Evolutionary conservation across 23 tunicate genomes (phyloP), one percentile per base, ranked within the genome.

Genomic region (Oikopleura vanhoeffeni): DNA sequence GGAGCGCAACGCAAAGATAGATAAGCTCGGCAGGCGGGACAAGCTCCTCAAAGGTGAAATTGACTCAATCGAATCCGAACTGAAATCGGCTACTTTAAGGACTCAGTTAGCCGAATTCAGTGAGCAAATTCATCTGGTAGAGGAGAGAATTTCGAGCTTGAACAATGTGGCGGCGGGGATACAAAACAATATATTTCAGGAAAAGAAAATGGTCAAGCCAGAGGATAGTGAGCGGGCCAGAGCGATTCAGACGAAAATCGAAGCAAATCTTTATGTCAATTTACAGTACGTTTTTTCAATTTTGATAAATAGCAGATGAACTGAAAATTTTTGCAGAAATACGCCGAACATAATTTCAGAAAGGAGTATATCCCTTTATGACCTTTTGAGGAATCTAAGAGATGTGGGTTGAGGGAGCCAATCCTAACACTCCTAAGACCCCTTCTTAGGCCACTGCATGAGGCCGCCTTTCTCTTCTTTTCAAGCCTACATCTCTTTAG

Each of bases 161-260:
- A 71, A 71, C 2, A 18, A 71, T 32, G 79, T 71, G 36, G 34
- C 27, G 35, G 79, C 79, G 32, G 79, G 79, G 27, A 18, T 71
- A 18, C 27, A 71, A 13, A 13, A 2, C 36, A 71, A 30, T 30
- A 71, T 71, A 18, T 71, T 30, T 30, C 35, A 18, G 38, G 79
- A 71, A 30, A 71, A 71, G 38, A 71, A 30, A 32, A 24, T 13
- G 38, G 79, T 3, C 34, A 18, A 2, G 79, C 79, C 79, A 30
- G 35, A 71, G 79, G 79, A 71, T 13, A 32, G 2, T 28, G 79
- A 71, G 79, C 79, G 79, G 79, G 27, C 79, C 34, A 71, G 79
- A 30, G 35, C 35, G 27, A 71, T 71, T 71, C 79, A 71, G 79
- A 71, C 79, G 79, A 71, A 71, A 71, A 71, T 71, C 35, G 79